Evolutionary conservation across 1,140 invertebrate species (phyloP), one percentile per base, ranked within the genome.

Genomic region (Metopolophium dirhodum): DNA sequence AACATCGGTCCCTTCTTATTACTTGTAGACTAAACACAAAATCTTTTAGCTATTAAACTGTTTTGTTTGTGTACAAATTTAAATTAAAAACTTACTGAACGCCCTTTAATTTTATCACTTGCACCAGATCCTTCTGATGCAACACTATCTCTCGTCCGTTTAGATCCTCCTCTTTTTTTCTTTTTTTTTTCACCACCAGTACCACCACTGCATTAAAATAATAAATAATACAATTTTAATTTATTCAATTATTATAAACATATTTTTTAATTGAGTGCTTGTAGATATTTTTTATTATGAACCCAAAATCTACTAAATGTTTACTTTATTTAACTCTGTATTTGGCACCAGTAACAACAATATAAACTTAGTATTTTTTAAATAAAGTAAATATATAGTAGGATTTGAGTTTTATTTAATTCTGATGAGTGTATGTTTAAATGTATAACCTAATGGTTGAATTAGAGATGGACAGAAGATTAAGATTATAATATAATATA

Each of bases 41-140:
- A 45, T 61, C 8, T 45, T 68, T 41, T 61, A 86, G 7, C 41
- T 87, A n/a, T 37, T 23, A 89, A 49, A 14, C n/a, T 30, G 14
- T 91, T 41, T 45, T 14, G 23, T 37, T 91, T 7, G 37, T 35
- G 26, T 37, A 82, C 35, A 47, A 9, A 49, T 35, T 82, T 26
- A 82, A 51, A 26, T 26, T 49, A 47, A 82, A 91, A 82, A 41
- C 91, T 86, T 54, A 93, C 91, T 3, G 82, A 88, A 47, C 96
- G 95, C 93, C 96, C 95, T 94, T 96, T 95, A 7, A 96, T 96
- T 93, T 95, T 94, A 94, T 97, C 97, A 94, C 96, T 97, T 83
- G 97, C 97, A 90, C 96, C 96, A 93, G 96, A 97, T 94, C 95
- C 96, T 94, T 95, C 95, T 91, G 91, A 94, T 41, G n/a, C 94